Conservation (phyloP, 1,140 invertebrate genomes). For the Drosophila teissieri region DNA sequence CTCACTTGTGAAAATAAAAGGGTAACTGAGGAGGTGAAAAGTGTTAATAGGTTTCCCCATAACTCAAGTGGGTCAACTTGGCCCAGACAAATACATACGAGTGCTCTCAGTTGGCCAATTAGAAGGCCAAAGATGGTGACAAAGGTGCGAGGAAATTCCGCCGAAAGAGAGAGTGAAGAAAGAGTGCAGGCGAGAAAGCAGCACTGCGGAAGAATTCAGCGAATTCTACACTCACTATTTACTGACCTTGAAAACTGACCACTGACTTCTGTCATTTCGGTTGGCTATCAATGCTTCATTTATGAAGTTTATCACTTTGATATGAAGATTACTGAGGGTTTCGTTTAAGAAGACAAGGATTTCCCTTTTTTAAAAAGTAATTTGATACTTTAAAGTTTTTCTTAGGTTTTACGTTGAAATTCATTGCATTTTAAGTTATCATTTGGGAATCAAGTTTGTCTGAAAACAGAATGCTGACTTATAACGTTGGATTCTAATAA, state of each 20-base stretch:
- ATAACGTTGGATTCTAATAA: too few species aligned
- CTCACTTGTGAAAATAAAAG: constrained; percentile 35
- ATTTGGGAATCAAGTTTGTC: too few species aligned
- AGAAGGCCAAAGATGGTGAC: constrained; percentile 38
- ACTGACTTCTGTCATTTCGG: not conserved
- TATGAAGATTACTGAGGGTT: too few species aligned
- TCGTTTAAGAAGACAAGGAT: too few species aligned
- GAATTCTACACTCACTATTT: not conserved
- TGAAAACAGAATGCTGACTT: too few species aligned
- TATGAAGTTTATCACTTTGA: too few species aligned
- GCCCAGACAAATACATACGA: constrained; percentile 57
- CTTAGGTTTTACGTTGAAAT: too few species aligned
- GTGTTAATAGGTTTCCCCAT: constrained; percentile 79
- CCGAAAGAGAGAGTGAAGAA: constrained; percentile 30
- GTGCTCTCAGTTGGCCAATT: constrained; percentile 46
- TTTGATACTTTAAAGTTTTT: too few species aligned
- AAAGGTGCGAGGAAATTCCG: constrained; percentile 3
- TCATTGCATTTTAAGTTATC: too few species aligned
- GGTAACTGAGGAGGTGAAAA: constrained; percentile 61
- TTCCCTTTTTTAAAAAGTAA: too few species aligned
- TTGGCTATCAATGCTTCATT: too few species aligned
- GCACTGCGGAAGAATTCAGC: not conserved
- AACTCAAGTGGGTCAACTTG: constrained; percentile 74
- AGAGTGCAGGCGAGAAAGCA: not conserved
- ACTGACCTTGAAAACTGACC: constrained; percentile 3